Base-by-base conservation (phyloP, 2,888 invertebrate species). In the Microplitis manilae region DNA sequence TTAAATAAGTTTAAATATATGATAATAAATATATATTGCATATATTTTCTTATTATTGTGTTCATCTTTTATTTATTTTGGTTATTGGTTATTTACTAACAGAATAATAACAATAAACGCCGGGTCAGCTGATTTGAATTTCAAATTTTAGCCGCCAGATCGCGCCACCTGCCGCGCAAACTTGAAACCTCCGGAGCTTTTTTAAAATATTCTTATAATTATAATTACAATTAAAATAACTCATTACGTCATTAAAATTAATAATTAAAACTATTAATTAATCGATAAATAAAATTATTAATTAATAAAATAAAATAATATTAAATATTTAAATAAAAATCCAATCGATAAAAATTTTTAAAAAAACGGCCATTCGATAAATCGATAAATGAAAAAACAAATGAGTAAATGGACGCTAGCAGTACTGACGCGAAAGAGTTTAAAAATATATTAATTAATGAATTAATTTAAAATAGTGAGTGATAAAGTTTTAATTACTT, bases 131-230 rank as follows among this genome's bases (percentile, higher is more conserved):
- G 59, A 13, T 68, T 61, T 1, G 39, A 68, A 6, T 8, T 5
- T 76, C 40, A 39, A 61, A 7, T 41, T 8, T 68, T 61, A 65
- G 74, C 71, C 68, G 75, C 5, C 8, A 62, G 68, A 50, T n/a
- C 74, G 65, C 78, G 68, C 73, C 39, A n/a, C 38, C 13, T 50
- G 9, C 13, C 59, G 39, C 15, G 8, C 15, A 30, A n/a, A 13
- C n/a, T 17, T 64, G 0, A 8, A 64, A 30, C 4, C 4, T 2
- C 30, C 30, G 30, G 30, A 4, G 30, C 30, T 30, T 30, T 30
- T 30, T 30, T 4, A 4, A 30, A 30, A 30, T 30, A 30, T 4
- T 30, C 2, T 30, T 30, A 30, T 30, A 30, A 30, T 30, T 30
- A 30, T 2, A 30, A 30, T 30, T 30, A 30, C 30, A 30, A 4